Conservation (phyloP, 2,888 invertebrate species). For the Papilio gigon region DNA sequence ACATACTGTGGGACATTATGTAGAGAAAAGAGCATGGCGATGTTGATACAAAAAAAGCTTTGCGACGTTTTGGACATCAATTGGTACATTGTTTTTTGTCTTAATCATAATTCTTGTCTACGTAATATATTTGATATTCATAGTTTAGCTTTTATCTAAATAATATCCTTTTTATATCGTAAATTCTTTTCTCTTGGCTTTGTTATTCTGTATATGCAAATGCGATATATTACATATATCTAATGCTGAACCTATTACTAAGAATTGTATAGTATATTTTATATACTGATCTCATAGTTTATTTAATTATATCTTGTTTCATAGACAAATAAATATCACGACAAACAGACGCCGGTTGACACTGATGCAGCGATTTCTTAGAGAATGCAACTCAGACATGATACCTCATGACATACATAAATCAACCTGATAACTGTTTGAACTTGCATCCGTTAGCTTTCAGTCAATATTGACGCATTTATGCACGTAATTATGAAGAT, state of each 20-base stretch:
- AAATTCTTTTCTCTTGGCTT: neutral
- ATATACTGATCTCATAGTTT: neutral
- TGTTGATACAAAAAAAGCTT: no score
- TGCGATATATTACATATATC: neutral
- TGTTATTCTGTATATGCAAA: neutral
- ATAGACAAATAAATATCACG: constrained; percentile 24
- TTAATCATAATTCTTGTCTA: neutral
- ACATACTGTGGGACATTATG: no score
- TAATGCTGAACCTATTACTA: neutral
- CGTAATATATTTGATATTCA: neutral
- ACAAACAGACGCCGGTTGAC: constrained; percentile 23
- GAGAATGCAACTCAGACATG: constrained; percentile 16
- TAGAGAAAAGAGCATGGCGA: no score
- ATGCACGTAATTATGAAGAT: neutral
- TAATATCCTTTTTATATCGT: neutral
- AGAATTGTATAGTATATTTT: neutral
- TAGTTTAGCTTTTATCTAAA: neutral
- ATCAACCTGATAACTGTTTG: constrained; percentile 40
- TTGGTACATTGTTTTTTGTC: neutral
- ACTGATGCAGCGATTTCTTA: constrained; percentile 34
- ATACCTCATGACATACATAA: constrained; percentile 34
- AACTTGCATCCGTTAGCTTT: constrained; percentile 39
- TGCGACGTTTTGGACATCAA: neutral
- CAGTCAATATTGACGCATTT: constrained; percentile 21
- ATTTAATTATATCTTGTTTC: constrained; percentile 8